phyloP scores from a whole-genome alignment of 2,797 vertebrate species.

The Poeciliopsis gracilis region DNA sequence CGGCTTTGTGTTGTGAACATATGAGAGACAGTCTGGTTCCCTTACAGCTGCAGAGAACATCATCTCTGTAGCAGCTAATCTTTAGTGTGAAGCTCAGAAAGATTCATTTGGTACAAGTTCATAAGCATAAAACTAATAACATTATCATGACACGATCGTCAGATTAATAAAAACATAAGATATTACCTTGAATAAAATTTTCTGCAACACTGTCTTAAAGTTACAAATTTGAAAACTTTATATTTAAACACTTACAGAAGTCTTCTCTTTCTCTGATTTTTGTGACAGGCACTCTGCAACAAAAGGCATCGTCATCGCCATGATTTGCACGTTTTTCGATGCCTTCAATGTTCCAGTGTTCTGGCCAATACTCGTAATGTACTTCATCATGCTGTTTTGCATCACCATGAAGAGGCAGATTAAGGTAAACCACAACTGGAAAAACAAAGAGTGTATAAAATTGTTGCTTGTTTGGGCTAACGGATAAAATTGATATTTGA shows the following conservation, averaged over 20 bases:
- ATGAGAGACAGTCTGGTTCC: too few relatives aligned
- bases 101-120: too few relatives aligned
- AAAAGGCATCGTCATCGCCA: slow-evolving; percentile 96
- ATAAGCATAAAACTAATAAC: background rate
- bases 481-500: background rate
- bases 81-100: too few relatives aligned
- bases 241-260: background rate
- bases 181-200: background rate
- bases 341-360: slow-evolving; percentile 99
- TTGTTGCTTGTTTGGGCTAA: background rate
- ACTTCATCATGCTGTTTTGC: slow-evolving; percentile 99
- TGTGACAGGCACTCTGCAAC: slow-evolving; percentile 93
- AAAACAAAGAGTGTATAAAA: background rate
- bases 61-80: too few relatives aligned
- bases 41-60: too few relatives aligned
- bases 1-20: background rate
- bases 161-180: background rate
- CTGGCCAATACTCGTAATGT: slow-evolving; percentile 99
- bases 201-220: background rate
- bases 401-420: slow-evolving; percentile 99
- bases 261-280: slow-evolving; percentile 13
- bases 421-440: slow-evolving; percentile 83
- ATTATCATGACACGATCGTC: background rate
- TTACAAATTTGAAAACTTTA: background rate
- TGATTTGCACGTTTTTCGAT: slow-evolving; percentile 98